Conservation (phyloP, 2,113 vertebrate species). For the Barbus barbus region DNA sequence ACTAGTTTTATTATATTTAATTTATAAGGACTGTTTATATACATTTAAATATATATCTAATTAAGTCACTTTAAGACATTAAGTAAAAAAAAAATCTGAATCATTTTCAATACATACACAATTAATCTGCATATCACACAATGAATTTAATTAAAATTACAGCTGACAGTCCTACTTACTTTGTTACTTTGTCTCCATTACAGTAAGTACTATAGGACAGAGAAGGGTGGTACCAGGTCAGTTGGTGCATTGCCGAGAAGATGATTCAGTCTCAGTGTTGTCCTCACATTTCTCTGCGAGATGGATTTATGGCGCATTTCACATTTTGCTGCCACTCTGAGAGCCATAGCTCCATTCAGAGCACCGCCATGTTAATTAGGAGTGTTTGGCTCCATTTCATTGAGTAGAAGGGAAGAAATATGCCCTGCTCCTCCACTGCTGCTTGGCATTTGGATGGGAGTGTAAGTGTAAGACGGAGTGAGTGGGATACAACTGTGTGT, state of each 20-base stretch:
- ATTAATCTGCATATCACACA: not conserved
- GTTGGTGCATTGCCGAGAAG: not conserved
- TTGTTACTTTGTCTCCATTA: not conserved
- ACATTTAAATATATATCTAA: no score
- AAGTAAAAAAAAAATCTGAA: no score
- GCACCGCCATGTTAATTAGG: slow-evolving; percentile 71
- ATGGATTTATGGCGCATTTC: slow-evolving; percentile 75
- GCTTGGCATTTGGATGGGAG: slow-evolving; percentile 41
- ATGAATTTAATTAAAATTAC: not conserved
- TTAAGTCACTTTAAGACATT: no score
- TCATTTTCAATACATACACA: no score
- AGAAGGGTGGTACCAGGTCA: not conserved
- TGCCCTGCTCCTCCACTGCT: slow-evolving; percentile 53
- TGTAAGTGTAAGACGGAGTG: slow-evolving; percentile 32
- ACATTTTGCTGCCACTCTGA: slow-evolving; percentile 66
- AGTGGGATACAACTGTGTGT: not conserved
- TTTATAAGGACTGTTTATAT: no score
- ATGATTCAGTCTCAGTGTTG: slow-evolving; percentile 35
- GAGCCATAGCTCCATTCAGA: slow-evolving; percentile 68
- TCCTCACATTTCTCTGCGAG: slow-evolving; percentile 51
- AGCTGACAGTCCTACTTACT: not conserved
- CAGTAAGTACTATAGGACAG: not conserved
- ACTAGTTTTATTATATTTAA: no score
- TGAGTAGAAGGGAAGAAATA: slow-evolving; percentile 58
- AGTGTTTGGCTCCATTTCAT: slow-evolving; percentile 67